These are phyloP conservation scores for Linnaemya tessellans DNA, from an alignment of 2,888 invertebrate species.

Conservation along the genomic window DNA sequence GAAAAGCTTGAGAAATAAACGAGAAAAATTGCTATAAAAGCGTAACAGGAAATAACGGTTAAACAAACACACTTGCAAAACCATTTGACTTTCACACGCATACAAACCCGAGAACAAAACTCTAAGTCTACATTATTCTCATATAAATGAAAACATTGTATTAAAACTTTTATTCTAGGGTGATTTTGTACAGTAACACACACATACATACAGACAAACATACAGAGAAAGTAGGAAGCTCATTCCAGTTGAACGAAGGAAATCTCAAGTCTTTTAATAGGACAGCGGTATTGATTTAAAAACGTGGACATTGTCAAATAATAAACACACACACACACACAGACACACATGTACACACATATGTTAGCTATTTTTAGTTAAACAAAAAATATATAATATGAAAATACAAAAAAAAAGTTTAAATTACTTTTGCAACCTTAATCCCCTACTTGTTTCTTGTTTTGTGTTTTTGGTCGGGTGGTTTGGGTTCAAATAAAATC, in stretches of 20 bases:
- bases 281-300: neutral
- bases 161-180: constrained; percentile 8
- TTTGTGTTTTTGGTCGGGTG: constrained; percentile 9
- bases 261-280: neutral
- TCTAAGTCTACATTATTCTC: constrained; percentile 6
- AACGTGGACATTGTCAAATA: neutral
- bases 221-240: constrained; percentile 2
- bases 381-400: neutral
- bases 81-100: constrained; percentile 34
- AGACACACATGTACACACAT: no score
- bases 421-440: constrained; percentile 20
- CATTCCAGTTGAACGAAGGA: neutral
- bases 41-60: constrained; percentile 67
- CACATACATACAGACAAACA: neutral
- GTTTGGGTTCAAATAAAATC: neutral
- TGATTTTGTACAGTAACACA: neutral
- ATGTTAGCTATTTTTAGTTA: neutral
- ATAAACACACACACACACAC: neutral
- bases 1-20: constrained; percentile 51
- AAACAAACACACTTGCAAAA: constrained; percentile 59
- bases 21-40: constrained; percentile 50
- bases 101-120: neutral
- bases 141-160: constrained; percentile 5
- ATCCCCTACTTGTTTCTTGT: neutral
- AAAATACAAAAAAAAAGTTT: neutral